Base-by-base conservation (phyloP, 2,113 vertebrate genomes). In the Peromyscus leucopus region DNA sequence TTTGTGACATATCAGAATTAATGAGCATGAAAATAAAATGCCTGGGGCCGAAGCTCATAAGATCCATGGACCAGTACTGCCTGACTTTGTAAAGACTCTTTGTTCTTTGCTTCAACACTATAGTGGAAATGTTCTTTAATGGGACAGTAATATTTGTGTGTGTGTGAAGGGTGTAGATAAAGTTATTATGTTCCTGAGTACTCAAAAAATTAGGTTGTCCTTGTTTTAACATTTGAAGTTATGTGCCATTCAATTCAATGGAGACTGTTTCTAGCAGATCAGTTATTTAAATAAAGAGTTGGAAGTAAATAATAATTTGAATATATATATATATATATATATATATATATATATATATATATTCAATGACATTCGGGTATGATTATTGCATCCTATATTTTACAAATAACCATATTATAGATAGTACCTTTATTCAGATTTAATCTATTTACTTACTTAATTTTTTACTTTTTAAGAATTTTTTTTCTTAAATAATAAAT, bases 21-120 rank as follows among this genome's bases (percentile, higher is more conserved):
- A 97, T 97, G 88, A 96, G 59, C 90, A 92, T 97, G 51, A 94
- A 96, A 92, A 97, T 85, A 97, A 96, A 97, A 90, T 82, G 93
- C 83, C 75, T 88, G 57, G 63, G 90, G 71, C 75, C 93, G 42
- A 84, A 90, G 22, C 51, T 92, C 51, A 6, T 67, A 90, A 85
- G 46, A 88, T 86, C 84, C 76, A 28, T 79, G 71, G n/a, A 72
- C 59, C 36, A 85, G 90, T 59, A 31, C 42, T 89, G 42, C 7
- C 57, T 93, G 92, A 82, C 71, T 74, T 78, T 88, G 46, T 76
- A 82, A 93, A 91, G 42, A 69, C 26, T 61, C 6, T 48, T 65
- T 22, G 31, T 76, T 90, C 59, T 89, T 59, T 76, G 46, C n/a
- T 80, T 78, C 26, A 84, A 28, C 24, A 21, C 6, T 24, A 12